These are phyloP conservation scores for Daphoenositta chrysoptera DNA, from an alignment of 2,113 vertebrate genomes.

Conservation along the genomic window DNA sequence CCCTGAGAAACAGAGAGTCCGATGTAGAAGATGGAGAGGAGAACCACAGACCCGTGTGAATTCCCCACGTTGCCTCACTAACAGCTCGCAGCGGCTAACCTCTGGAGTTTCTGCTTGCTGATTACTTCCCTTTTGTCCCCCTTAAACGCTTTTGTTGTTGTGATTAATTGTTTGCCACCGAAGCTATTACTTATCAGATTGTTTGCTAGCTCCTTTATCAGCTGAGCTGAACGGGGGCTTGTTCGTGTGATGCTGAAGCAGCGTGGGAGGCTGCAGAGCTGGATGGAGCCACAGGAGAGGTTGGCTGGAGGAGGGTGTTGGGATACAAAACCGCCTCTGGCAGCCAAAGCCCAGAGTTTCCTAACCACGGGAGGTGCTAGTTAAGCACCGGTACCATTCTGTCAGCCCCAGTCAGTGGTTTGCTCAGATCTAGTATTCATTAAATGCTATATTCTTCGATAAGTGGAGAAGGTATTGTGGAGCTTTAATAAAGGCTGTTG, in stretches of 20 bases:
- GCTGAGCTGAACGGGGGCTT: not conserved
- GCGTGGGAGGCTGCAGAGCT: not conserved
- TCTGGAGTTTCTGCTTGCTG: not conserved
- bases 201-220: not conserved
- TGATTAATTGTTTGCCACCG: constrained; percentile 8
- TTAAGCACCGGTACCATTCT: not conserved
- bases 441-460: not conserved
- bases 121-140: not conserved
- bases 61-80: not conserved
- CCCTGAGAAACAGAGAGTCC: not conserved
- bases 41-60: not conserved
- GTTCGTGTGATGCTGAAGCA: not conserved
- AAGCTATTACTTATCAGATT: constrained; percentile 7
- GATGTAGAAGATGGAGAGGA: not conserved
- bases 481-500: constrained; percentile 49
- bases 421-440: not conserved
- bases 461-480: not conserved
- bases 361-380: not conserved
- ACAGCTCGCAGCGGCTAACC: not conserved
- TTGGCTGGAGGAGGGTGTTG: not conserved
- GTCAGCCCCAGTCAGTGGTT: not conserved
- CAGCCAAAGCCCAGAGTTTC: rapidly evolving
- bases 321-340: not conserved
- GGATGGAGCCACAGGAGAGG: not conserved
- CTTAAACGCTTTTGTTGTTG: not conserved